Evolutionary conservation across 2,113 vertebrate species (phyloP).

Genomic region (Stigmatopora argus): DNA sequence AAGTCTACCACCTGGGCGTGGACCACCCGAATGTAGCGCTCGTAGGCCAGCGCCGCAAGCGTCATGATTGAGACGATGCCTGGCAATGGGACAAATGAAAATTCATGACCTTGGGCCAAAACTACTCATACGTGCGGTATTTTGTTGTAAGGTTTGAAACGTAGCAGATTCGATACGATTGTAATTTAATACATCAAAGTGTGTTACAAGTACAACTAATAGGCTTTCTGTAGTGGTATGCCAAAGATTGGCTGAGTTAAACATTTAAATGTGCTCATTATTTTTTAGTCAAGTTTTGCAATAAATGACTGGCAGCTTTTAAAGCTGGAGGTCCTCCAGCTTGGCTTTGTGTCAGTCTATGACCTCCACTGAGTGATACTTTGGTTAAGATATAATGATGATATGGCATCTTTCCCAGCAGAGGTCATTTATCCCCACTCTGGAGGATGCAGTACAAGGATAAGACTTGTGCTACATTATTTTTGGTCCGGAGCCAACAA

Average conservation of each 20-base stretch:
- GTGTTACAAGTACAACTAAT: too few species aligned
- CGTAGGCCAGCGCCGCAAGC: constrained; percentile 83
- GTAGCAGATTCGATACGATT: not conserved
- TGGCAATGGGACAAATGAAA: constrained; percentile 41
- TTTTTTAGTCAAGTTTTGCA: constrained; percentile 1
- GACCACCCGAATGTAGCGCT: constrained; percentile 85
- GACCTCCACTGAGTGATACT: constrained; percentile 14
- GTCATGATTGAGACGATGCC: constrained; percentile 90
- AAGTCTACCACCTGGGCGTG: constrained; percentile 86
- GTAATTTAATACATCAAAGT: not conserved
- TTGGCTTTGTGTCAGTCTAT: constrained; percentile 15
- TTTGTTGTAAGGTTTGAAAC: constrained; percentile 12
- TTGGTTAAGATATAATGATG: not conserved
- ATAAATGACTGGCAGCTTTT: constrained; percentile 6
- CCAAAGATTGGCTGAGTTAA: too few species aligned
- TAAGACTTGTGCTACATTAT: not conserved
- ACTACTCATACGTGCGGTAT: constrained; percentile 15
- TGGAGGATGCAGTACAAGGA: constrained; percentile 7
- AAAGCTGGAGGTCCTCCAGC: constrained; percentile 9
- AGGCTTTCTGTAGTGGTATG: too few species aligned
- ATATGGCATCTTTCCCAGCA: not conserved
- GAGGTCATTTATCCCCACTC: not conserved
- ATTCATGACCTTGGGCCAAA: constrained; percentile 33
- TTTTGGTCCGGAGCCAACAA: constrained; percentile 8
- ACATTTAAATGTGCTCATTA: too few species aligned